Percentiles rank a stretch among this genome's conserved stretches.
These are phyloP conservation scores for Verasper variegatus DNA, from an alignment of 2,113 vertebrate species.

Conservation along the genomic window DNA sequence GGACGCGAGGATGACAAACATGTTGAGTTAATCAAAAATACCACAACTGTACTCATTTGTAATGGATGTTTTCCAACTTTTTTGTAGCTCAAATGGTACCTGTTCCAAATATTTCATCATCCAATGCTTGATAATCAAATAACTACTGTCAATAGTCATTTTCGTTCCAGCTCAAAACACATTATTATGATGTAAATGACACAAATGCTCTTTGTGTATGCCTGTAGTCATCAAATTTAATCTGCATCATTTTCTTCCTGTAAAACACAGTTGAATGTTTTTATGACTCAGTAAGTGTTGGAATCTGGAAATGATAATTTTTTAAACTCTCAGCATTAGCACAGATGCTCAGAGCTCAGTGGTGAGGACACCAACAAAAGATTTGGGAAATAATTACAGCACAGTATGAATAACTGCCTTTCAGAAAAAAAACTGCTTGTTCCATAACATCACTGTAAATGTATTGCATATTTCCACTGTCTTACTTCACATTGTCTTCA, in stretches of 20 bases:
- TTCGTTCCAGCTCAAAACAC: slow-evolving; percentile 24
- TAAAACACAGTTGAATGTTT: slow-evolving; percentile 39
- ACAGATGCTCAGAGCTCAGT: slow-evolving; percentile 35
- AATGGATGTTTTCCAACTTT: background rate
- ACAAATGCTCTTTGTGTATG: slow-evolving; percentile 36
- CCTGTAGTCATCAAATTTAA: slow-evolving; percentile 32
- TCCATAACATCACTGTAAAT: slow-evolving; percentile 56
- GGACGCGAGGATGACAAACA: background rate
- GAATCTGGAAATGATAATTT: slow-evolving; percentile 45
- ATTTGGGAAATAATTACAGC: slow-evolving; percentile 56
- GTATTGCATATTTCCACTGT: slow-evolving; percentile 46
- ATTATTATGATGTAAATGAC: slow-evolving; percentile 2
- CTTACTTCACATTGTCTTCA: slow-evolving; percentile 47
- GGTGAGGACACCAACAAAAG: slow-evolving; percentile 27
- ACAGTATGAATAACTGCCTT: slow-evolving; percentile 34
- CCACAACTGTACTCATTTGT: background rate
- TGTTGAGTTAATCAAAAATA: slow-evolving; percentile 12
- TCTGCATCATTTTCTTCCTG: slow-evolving; percentile 23
- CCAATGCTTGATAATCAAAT: slow-evolving; percentile 5
- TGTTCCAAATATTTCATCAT: slow-evolving; percentile 11
- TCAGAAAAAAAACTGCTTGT: slow-evolving; percentile 24
- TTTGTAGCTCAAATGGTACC: background rate
- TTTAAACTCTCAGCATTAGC: slow-evolving; percentile 19
- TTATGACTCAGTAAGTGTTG: slow-evolving; percentile 41
- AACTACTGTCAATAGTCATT: slow-evolving; percentile 3